A percentile compares a stretch with the other conserved stretches of the same genome.
Evolutionary conservation across 2,888 invertebrate genomes (phyloP).

Genomic region (Synanthedon tipuliformis): DNA sequence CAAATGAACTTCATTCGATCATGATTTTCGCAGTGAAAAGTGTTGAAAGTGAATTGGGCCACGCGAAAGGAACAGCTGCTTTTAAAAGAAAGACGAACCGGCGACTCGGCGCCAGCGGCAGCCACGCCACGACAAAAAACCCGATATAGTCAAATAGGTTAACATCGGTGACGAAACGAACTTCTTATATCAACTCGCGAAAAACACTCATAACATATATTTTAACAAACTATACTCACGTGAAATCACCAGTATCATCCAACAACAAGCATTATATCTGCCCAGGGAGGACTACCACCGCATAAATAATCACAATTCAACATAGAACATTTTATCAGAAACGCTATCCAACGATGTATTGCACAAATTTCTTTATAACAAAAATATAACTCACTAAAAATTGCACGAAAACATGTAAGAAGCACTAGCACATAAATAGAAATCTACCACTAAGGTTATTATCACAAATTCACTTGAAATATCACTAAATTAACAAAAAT

Average conservation of each 20-base stretch:
- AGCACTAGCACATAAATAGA: constrained; percentile 47
- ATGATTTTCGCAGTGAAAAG: no score
- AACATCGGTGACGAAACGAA: constrained; percentile 34
- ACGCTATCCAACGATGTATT: constrained; percentile 54
- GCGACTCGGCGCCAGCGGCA: constrained; percentile 25
- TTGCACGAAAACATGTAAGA: constrained; percentile 46
- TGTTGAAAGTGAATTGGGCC: constrained; percentile 5
- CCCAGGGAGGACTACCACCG: constrained; percentile 58
- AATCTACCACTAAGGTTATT: constrained; percentile 44
- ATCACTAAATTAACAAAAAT: constrained; percentile 49
- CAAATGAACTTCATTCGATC: no score
- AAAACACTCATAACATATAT: constrained; percentile 13
- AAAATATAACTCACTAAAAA: constrained; percentile 57
- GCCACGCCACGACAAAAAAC: constrained; percentile 36
- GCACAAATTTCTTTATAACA: constrained; percentile 52
- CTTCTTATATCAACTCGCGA: constrained; percentile 15
- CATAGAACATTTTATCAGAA: constrained; percentile 53
- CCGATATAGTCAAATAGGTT: constrained; percentile 56
- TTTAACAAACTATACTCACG: constrained; percentile 40
- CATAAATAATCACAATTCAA: constrained; percentile 66
- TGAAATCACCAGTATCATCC: constrained; percentile 60
- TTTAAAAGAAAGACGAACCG: constrained; percentile 15
- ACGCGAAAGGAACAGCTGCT: constrained; percentile 28
- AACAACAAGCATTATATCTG: constrained; percentile 58
- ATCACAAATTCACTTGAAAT: constrained; percentile 53